A percentile compares a stretch with the other conserved stretches of the same genome.
Evolutionary conservation across 2,113 vertebrate species (phyloP).

Genomic region (Phoxinus phoxinus): DNA sequence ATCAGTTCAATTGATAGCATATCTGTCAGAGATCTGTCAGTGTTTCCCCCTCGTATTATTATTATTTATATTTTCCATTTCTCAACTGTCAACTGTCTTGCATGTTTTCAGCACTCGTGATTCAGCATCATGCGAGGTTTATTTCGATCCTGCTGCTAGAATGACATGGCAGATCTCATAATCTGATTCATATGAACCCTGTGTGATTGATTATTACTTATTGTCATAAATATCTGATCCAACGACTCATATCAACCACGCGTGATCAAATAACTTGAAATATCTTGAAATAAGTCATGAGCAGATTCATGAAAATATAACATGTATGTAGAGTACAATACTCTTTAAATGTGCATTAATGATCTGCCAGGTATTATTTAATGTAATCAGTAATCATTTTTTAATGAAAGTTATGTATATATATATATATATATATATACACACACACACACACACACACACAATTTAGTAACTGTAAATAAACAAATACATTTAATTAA

Average conservation of each 20-base stretch:
- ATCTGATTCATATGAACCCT: neutral
- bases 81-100: neutral
- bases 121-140: neutral
- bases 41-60: neutral
- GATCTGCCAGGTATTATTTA: neutral
- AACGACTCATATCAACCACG: neutral
- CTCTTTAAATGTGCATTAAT: neutral
- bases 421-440: no score
- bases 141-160: neutral
- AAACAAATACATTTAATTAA: no score
- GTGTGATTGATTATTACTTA: neutral
- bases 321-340: neutral
- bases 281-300: no score
- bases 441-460: no score
- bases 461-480: no score
- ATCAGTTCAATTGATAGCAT: neutral
- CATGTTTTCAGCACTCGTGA: neutral
- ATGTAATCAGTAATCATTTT: no score
- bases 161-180: conserved; percentile 12
- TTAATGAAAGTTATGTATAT: no score
- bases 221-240: neutral
- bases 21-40: neutral
- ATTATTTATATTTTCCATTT: neutral
- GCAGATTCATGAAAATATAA: no score
- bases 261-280: neutral